phyloP scores from a whole-genome alignment of 2,797 vertebrate species.

The Carapus acus region DNA sequence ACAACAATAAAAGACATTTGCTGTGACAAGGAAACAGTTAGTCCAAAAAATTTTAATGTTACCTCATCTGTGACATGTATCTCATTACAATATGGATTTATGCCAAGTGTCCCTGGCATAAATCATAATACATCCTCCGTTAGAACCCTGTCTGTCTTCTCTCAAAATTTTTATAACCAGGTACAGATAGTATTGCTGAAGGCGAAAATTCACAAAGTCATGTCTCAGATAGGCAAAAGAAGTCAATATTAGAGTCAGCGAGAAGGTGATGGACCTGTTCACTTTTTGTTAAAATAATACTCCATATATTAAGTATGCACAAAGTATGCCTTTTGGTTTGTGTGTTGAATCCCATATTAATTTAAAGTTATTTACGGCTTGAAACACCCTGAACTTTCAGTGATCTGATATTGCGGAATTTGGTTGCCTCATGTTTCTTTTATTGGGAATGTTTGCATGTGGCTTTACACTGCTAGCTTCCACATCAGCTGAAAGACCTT shows the following conservation, averaged over 20 bases:
- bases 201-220: conserved; percentile 7
- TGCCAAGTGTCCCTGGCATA: conserved; percentile 12
- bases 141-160: conserved; percentile 4
- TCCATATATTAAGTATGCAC: conserved; percentile 16
- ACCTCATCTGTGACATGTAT: too few species aligned
- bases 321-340: conserved; percentile 13
- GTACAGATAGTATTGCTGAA: conserved; percentile 3
- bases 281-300: conserved; percentile 15
- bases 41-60: conserved; percentile 10
- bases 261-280: conserved; percentile 13
- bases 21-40: conserved; percentile 9
- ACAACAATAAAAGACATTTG: conserved; percentile 10
- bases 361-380: conserved; percentile 4
- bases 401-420: conserved; percentile 8
- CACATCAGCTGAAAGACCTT: too few species aligned
- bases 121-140: conserved; percentile 8
- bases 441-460: conserved; percentile 1
- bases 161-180: conserved; percentile 5
- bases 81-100: too few species aligned
- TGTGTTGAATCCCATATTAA: conserved; percentile 10
- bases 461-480: too few species aligned
- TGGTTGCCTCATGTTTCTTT: conserved; percentile 5
- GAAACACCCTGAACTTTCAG: conserved; percentile 5
- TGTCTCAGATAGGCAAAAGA: conserved; percentile 7
- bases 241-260: conserved; percentile 10